Conservation (phyloP, 1,140 invertebrate species). For the Stratiolaelaps scimitus region DNA sequence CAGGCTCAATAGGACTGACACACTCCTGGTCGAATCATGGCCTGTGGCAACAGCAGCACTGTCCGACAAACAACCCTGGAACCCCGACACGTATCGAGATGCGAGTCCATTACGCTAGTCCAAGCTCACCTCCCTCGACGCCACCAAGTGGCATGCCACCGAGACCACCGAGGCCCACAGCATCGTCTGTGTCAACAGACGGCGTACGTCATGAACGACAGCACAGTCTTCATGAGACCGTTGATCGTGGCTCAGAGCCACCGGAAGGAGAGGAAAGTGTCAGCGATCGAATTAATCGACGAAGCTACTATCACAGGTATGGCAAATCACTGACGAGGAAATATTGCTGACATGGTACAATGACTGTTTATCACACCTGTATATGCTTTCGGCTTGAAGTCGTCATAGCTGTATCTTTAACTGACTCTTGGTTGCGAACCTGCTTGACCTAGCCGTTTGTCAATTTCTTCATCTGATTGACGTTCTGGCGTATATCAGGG, state of each 20-base stretch:
- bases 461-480: too few relatives aligned
- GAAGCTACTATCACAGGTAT: slow-evolving; percentile 23
- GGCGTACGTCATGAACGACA: too few relatives aligned
- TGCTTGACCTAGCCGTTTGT: too few relatives aligned
- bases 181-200: too few relatives aligned
- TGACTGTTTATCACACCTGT: too few relatives aligned
- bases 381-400: too few relatives aligned
- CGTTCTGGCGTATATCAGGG: too few relatives aligned
- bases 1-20: neutral
- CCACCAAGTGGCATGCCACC: slow-evolving; percentile 23
- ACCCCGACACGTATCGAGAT: slow-evolving; percentile 15
- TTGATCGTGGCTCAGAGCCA: neutral
- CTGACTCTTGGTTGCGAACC: too few relatives aligned
- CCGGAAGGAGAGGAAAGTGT: slow-evolving; percentile 7
- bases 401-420: too few relatives aligned
- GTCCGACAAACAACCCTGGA: neutral
- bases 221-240: neutral
- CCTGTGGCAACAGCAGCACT: slow-evolving; percentile 12
- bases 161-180: neutral
- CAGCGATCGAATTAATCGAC: slow-evolving; percentile 14
- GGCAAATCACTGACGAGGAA: too few relatives aligned
- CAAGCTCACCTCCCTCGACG: neutral
- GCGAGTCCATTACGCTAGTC: slow-evolving; percentile 19
- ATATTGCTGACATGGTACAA: too few relatives aligned
- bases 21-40: slow-evolving; percentile 27